These are phyloP conservation scores for Entomobrya multifasciata DNA, from an alignment of 2,888 invertebrate genomes.

Conservation along the genomic window DNA sequence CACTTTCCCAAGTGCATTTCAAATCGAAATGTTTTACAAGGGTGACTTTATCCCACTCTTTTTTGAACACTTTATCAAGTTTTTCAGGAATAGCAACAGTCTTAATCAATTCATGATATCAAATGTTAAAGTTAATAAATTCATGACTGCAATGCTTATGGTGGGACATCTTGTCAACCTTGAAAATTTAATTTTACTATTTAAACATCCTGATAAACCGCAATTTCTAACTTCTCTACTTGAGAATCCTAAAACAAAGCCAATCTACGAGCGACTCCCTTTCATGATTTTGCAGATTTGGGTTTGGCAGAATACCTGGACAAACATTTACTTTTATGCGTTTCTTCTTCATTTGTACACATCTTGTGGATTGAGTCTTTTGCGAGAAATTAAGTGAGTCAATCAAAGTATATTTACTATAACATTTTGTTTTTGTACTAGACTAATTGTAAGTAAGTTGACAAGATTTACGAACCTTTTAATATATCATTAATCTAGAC, in stretches of 20 bases:
- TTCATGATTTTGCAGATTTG: slow-evolving; percentile 26
- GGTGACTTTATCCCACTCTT: slow-evolving; percentile 19
- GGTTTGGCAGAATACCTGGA: slow-evolving; percentile 48
- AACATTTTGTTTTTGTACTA: no score
- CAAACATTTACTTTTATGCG: slow-evolving; percentile 49
- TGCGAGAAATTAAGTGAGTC: slow-evolving; percentile 13
- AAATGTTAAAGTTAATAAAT: slow-evolving; percentile 9
- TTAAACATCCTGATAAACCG: slow-evolving; percentile 40
- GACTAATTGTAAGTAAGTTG: no score
- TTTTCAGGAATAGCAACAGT: slow-evolving; percentile 22
- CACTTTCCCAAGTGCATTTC: slow-evolving; percentile 5
- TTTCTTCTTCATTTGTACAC: slow-evolving; percentile 35
- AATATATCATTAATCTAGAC: background rate
- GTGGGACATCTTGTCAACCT: background rate
- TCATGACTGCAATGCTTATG: background rate
- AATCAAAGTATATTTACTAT: no score
- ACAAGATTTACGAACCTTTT: no score
- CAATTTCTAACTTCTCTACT: slow-evolving; percentile 64
- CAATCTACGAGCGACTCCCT: background rate
- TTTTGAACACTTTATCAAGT: slow-evolving; percentile 30
- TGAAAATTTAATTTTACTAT: slow-evolving; percentile 35
- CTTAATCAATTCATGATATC: background rate
- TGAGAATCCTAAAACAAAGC: background rate
- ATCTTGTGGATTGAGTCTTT: background rate
- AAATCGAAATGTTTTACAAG: background rate